Evolutionary conservation across 2,888 invertebrate genomes (phyloP).

Genomic region (Hydriomena furcata): DNA sequence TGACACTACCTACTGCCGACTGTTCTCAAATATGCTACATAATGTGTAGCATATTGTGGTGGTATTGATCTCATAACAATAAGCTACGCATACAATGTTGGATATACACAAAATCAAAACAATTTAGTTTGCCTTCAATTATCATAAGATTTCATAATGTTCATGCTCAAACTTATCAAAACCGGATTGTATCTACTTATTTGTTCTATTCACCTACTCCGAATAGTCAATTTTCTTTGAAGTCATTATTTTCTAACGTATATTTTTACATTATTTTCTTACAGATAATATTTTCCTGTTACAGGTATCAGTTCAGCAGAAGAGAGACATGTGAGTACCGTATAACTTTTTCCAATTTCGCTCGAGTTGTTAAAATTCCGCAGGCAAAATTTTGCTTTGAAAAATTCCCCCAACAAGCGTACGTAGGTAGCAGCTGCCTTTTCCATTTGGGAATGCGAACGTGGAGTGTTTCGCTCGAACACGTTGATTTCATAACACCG

Average conservation of each 20-base stretch:
- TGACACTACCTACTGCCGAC: constrained; percentile 35
- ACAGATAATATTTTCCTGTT: constrained; percentile 43
- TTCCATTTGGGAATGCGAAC: constrained; percentile 76
- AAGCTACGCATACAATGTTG: not conserved
- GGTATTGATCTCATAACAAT: constrained; percentile 1
- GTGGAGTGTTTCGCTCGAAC: constrained; percentile 78
- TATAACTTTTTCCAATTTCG: constrained; percentile 65
- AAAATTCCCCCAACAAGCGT: constrained; percentile 63
- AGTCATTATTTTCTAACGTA: constrained; percentile 11
- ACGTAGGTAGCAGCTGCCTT: constrained; percentile 60
- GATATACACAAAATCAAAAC: not conserved
- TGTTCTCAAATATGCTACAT: constrained; percentile 34
- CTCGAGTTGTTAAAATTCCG: constrained; percentile 65
- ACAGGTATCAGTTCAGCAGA: constrained; percentile 82
- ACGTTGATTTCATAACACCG: constrained; percentile 83
- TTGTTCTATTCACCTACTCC: not conserved
- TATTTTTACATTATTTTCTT: constrained; percentile 7
- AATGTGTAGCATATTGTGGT: constrained; percentile 5
- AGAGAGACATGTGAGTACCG: constrained; percentile 80
- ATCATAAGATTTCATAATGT: too few relatives aligned
- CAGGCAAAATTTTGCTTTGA: constrained; percentile 68
- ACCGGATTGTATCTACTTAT: too few relatives aligned
- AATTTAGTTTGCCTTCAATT: not conserved
- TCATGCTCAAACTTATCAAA: too few relatives aligned
- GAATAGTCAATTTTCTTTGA: not conserved